Evolutionary conservation across 2,888 invertebrate genomes (phyloP).

Genomic region (Cotesia congregata): DNA sequence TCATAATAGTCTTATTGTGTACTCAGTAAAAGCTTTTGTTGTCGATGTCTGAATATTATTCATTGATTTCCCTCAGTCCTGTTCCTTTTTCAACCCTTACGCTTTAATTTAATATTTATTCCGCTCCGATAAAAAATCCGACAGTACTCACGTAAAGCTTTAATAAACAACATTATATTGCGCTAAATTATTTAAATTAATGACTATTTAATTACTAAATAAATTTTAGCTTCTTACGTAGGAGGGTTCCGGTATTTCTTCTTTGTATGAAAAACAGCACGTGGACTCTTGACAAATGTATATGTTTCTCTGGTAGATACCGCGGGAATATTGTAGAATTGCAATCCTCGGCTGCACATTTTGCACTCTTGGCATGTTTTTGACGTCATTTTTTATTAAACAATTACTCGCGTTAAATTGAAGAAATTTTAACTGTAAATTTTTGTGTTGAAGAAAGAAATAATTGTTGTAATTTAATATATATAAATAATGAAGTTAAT

Average conservation of each 20-base stretch:
- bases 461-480: neutral
- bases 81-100: neutral
- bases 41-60: constrained; percentile 4
- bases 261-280: constrained; percentile 61
- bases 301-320: constrained; percentile 55
- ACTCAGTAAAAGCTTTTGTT: neutral
- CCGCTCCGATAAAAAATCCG: neutral
- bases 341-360: constrained; percentile 63
- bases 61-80: neutral
- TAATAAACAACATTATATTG: neutral
- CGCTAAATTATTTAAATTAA: neutral
- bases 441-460: neutral
- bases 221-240: constrained; percentile 47
- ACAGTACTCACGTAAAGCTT: too few relatives aligned
- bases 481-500: constrained; percentile 10
- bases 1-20: neutral
- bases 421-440: neutral
- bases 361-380: constrained; percentile 60
- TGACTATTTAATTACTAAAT: neutral
- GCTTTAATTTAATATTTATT: neutral
- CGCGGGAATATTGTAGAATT: constrained; percentile 56
- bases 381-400: constrained; percentile 54
- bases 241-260: constrained; percentile 59
- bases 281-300: constrained; percentile 63
- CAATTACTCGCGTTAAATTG: neutral